phyloP scores from a whole-genome alignment of 2,113 vertebrate genomes.

The Cichladusa arquata region DNA sequence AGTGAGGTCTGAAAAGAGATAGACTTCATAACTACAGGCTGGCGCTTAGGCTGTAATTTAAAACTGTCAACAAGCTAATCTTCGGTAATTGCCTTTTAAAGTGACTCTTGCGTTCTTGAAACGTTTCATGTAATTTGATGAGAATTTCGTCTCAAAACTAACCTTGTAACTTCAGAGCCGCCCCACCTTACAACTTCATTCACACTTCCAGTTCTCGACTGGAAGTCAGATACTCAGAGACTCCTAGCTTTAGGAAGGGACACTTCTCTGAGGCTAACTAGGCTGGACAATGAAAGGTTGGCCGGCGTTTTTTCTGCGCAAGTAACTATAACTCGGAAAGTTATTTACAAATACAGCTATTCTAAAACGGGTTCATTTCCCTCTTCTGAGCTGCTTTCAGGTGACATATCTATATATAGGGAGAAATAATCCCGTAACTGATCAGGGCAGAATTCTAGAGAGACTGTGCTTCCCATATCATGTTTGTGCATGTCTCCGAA shows the following conservation, averaged over 20 bases:
- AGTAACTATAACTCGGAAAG: neutral
- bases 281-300: neutral
- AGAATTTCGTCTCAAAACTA: constrained; percentile 58
- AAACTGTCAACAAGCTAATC: constrained; percentile 81
- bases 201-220: neutral
- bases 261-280: neutral
- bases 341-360: neutral
- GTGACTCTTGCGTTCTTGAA: constrained; percentile 65
- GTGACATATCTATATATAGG: neutral
- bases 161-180: neutral
- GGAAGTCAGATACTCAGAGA: neutral
- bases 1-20: constrained; percentile 12
- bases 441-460: neutral
- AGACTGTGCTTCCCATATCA: neutral
- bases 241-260: neutral
- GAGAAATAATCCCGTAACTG: neutral
- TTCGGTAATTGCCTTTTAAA: constrained; percentile 78
- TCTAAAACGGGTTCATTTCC: neutral
- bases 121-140: constrained; percentile 55
- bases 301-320: neutral
- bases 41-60: constrained; percentile 71
- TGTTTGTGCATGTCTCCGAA: neutral
- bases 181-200: neutral
- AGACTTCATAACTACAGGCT: constrained; percentile 62
- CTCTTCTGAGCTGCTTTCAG: neutral